These are phyloP conservation scores for Gisinianus flammeolus DNA, from an alignment of 2,888 invertebrate genomes.

Conservation along the genomic window DNA sequence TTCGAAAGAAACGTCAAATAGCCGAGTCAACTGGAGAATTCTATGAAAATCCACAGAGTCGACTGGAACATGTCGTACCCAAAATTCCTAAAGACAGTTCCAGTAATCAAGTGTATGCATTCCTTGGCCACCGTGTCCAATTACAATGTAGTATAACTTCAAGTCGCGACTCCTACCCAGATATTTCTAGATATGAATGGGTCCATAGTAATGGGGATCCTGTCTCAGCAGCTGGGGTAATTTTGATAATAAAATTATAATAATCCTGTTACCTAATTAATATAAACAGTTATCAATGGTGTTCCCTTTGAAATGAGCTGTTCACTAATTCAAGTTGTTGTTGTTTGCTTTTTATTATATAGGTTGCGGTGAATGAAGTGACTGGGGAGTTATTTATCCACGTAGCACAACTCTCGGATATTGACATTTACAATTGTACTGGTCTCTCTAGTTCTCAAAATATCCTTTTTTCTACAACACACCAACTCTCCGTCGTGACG, in stretches of 20 bases:
- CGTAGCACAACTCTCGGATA: constrained; percentile 40
- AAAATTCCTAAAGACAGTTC: not conserved
- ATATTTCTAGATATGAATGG: constrained; percentile 17
- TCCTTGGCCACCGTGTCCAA: constrained; percentile 14
- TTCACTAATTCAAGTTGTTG: not conserved
- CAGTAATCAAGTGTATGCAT: not conserved
- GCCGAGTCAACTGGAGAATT: not conserved
- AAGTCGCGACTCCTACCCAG: not conserved
- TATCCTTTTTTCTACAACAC: not conserved
- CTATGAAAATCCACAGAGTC: not conserved
- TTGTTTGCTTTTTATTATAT: not conserved
- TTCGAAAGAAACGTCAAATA: constrained; percentile 8
- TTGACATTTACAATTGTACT: constrained; percentile 42
- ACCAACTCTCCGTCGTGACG: constrained; percentile 45
- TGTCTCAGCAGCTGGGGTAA: constrained; percentile 35
- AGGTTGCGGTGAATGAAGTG: constrained; percentile 3
- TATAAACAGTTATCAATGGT: no score
- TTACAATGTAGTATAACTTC: not conserved
- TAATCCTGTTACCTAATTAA: no score
- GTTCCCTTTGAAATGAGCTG: not conserved
- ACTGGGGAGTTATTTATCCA: constrained; percentile 15
- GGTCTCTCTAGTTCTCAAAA: not conserved
- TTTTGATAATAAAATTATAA: not conserved
- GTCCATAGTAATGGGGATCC: constrained; percentile 39
- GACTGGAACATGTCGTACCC: not conserved